These are phyloP conservation scores for Chiridota heheva DNA, from an alignment of 35 echinoderm and acorn worm genomes.

Conservation along the genomic window DNA sequence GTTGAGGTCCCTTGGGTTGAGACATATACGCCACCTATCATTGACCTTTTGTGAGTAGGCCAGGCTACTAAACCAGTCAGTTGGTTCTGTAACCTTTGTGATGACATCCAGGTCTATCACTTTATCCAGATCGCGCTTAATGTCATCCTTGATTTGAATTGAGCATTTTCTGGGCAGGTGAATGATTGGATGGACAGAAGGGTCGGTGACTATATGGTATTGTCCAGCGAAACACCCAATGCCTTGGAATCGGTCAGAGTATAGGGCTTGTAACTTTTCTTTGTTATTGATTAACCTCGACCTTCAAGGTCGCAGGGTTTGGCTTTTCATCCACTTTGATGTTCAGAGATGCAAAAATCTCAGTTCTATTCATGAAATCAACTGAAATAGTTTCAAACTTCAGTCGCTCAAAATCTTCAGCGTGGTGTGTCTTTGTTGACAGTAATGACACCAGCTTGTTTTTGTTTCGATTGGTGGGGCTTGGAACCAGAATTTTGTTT, in stretches of 20 bases:
- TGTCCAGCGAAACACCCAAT: conserved; percentile 39
- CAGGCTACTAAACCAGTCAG: conserved; percentile 46
- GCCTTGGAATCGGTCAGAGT: conserved; percentile 59
- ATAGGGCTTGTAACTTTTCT: too few relatives aligned
- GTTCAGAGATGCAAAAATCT: too few relatives aligned
- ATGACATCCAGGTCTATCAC: conserved; percentile 48
- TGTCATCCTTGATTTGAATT: conserved; percentile 44
- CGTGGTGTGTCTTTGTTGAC: conserved; percentile 1
- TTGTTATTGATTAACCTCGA: too few relatives aligned
- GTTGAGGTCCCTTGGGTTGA: conserved; percentile 40
- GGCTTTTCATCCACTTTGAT: too few relatives aligned
- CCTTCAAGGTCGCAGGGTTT: too few relatives aligned
- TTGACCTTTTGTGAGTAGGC: conserved; percentile 13
- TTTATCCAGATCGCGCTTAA: conserved; percentile 42
- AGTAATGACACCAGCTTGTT: background rate
- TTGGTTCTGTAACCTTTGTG: conserved; percentile 38
- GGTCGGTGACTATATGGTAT: conserved; percentile 48
- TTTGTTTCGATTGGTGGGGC: background rate
- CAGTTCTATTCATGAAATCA: too few relatives aligned
- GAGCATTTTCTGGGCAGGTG: conserved; percentile 39
- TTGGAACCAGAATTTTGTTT: background rate
- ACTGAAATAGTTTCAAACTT: too few relatives aligned
- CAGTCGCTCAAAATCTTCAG: too few relatives aligned
- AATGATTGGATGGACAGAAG: conserved; percentile 35
- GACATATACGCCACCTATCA: conserved; percentile 40